These are phyloP conservation scores for Platycheirus albimanus DNA, from an alignment of 2,888 invertebrate species.

Conservation along the genomic window DNA sequence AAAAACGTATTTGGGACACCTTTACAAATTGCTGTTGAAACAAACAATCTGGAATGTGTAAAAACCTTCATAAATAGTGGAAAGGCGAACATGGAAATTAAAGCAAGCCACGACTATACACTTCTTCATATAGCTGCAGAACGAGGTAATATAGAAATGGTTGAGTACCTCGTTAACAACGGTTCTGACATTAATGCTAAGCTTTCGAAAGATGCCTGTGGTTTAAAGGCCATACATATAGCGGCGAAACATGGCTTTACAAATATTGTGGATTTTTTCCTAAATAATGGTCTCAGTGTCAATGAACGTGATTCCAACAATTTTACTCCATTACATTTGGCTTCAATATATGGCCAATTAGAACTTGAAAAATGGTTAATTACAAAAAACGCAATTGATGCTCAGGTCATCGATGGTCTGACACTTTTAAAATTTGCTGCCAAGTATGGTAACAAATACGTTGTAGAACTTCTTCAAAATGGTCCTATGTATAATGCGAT, in stretches of 20 bases:
- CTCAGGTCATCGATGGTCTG: neutral
- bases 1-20: neutral
- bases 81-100: neutral
- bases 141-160: constrained; percentile 28
- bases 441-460: neutral
- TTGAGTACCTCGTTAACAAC: constrained; percentile 19
- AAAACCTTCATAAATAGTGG: neutral
- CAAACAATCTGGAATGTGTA: neutral
- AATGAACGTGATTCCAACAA: neutral
- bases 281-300: neutral
- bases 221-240: neutral
- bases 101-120: neutral
- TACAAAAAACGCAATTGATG: neutral
- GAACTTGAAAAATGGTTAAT: neutral
- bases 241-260: neutral
- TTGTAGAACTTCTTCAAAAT: neutral
- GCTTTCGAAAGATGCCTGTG: neutral
- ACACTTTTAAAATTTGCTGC: neutral
- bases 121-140: constrained; percentile 38
- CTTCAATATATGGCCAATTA: neutral
- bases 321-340: neutral
- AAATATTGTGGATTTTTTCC: neutral
- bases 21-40: neutral
- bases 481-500: neutral
- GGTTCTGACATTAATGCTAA: no score